phyloP scores from a whole-genome alignment of 2,888 invertebrate genomes.

The Lingula anatina region DNA sequence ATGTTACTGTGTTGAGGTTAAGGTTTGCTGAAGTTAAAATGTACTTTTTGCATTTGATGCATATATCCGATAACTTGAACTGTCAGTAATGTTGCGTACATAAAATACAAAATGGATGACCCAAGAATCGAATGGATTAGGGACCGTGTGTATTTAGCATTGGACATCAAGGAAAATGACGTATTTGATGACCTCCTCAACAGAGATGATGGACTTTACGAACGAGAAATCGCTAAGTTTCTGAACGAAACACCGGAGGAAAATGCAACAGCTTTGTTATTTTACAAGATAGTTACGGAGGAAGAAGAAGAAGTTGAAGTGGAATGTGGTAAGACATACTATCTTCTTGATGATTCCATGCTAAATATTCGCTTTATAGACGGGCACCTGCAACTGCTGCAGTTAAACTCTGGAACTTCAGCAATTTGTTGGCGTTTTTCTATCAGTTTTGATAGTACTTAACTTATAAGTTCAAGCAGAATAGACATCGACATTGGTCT shows the following conservation, averaged over 20 bases:
- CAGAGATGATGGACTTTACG: slow-evolving; percentile 46
- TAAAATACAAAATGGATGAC: slow-evolving; percentile 43
- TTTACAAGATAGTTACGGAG: slow-evolving; percentile 47
- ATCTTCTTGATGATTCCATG: no score
- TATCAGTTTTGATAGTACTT: no score
- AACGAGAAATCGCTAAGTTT: slow-evolving; percentile 46
- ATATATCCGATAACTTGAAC: no score
- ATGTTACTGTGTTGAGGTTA: no score
- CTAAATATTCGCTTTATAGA: no score
- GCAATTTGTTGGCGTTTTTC: no score
- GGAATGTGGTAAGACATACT: slow-evolving; percentile 44
- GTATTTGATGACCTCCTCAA: slow-evolving; percentile 51
- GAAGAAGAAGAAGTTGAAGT: slow-evolving; percentile 52
- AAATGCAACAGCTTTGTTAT: slow-evolving; percentile 42
- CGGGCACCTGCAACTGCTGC: no score
- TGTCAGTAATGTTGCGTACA: neutral
- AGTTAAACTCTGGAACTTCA: no score
- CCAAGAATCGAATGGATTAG: slow-evolving; percentile 50
- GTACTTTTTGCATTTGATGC: no score
- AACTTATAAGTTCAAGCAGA: no score
- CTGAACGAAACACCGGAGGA: slow-evolving; percentile 51
- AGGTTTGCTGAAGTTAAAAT: no score
- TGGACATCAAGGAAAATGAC: slow-evolving; percentile 40
- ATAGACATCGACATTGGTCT: no score
- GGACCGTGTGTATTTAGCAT: slow-evolving; percentile 40